A percentile compares a stretch with the other conserved stretches of the same genome.
Evolutionary conservation across 2,797 vertebrate genomes (phyloP).

Genomic region (Sebastes itinus): DNA sequence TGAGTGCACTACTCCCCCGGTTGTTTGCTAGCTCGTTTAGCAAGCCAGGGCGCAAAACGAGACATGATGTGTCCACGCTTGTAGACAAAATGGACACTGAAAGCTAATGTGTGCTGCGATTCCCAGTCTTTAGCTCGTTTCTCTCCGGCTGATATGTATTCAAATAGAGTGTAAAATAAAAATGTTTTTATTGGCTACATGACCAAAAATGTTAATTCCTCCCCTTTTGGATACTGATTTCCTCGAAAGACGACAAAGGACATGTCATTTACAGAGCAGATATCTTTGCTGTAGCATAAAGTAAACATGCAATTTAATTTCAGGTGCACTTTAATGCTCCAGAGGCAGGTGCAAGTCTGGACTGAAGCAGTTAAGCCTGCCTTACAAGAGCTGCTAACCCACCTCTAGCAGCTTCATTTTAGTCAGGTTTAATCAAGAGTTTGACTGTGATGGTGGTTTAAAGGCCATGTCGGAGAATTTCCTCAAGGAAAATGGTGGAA

Average conservation of each 20-base stretch:
- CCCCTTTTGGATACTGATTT: not conserved
- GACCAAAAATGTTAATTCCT: not conserved
- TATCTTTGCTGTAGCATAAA: not conserved
- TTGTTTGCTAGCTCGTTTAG: constrained; percentile 12
- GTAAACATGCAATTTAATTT: not conserved
- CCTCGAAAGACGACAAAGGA: not conserved
- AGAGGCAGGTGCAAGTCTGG: not conserved
- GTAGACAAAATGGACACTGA: constrained; percentile 21
- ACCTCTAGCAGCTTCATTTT: not conserved
- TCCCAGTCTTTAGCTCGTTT: constrained; percentile 3
- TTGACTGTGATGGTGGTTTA: not conserved
- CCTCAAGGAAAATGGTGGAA: not conserved
- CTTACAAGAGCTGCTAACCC: not conserved
- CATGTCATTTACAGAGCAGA: not conserved
- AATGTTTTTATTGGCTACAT: not conserved
- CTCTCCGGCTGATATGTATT: not conserved
- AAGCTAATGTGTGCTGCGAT: constrained; percentile 9
- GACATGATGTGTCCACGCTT: constrained; percentile 9
- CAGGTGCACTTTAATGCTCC: not conserved
- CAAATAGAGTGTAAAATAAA: not conserved
- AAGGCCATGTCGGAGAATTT: not conserved
- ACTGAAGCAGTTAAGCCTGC: not conserved
- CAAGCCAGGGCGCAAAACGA: not conserved
- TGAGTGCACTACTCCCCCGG: constrained; percentile 9
- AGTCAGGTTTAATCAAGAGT: not conserved